Conservation (phyloP, 2,113 vertebrate species). For the Pandion haliaetus region DNA sequence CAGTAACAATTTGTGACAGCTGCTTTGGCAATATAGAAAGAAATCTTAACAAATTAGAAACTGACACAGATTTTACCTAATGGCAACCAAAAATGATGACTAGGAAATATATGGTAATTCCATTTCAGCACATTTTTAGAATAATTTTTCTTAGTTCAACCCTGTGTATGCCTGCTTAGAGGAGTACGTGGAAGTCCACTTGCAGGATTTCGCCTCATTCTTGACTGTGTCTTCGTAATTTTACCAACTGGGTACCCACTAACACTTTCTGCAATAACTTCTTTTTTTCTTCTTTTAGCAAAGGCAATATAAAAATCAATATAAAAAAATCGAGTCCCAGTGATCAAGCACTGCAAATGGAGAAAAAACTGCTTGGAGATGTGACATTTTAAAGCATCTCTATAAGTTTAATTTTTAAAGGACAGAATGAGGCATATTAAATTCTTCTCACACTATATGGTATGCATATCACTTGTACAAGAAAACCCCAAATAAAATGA, state of each 20-base stretch:
- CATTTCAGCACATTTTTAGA: background rate
- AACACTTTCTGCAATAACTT: background rate
- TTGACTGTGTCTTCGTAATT: background rate
- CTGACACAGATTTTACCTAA: background rate
- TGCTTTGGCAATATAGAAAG: background rate
- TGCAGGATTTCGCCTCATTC: background rate
- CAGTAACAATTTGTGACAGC: background rate
- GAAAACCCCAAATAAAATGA: background rate
- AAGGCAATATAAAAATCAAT: background rate
- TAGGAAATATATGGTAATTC: background rate
- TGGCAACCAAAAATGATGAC: background rate
- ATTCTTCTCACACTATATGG: background rate
- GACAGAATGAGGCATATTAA: background rate
- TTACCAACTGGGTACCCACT: background rate
- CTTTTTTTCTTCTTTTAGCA: background rate
- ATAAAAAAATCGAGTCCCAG: background rate
- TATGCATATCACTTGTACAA: conserved; percentile 1
- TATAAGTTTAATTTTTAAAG: conserved; percentile 1
- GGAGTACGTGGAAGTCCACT: background rate
- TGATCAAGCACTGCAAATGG: background rate
- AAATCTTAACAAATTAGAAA: background rate
- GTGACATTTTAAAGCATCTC: background rate
- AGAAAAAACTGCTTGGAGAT: background rate
- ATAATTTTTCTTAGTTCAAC: background rate
- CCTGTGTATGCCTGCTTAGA: background rate